Evolutionary conservation across 2,888 invertebrate genomes (phyloP), one percentile per base, ranked within the genome.

Genomic region (Drosophila algonquin): DNA sequence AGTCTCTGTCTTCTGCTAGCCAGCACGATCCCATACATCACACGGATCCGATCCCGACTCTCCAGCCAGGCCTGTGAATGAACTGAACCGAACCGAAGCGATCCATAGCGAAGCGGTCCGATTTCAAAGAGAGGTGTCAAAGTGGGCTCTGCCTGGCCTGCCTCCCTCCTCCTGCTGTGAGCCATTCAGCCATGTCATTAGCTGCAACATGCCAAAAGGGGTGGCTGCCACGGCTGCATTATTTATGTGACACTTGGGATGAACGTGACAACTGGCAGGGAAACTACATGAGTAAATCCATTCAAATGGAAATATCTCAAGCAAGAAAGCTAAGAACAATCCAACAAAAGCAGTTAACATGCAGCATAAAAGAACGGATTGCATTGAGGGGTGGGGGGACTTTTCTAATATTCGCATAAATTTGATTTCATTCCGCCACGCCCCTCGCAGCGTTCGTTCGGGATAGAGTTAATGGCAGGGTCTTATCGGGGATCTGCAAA

Each of bases 201-300:
- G 64, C 32, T 48, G 40, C 40, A 40, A n/a, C 40, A 40, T 40
- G 40, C 51, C 44, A 56, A 65, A 63, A 80, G 67, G 71, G 75
- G 67, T 63, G 69, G 72, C 48, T 61, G 35, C 7, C 47, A 16
- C 40, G 44, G 65, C 60, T 67, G 46, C 40, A 35, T 77, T 75
- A 73, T 76, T 82, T 82, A 80, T 86, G 73, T 74, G 87, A 73
- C 86, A 79, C 72, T 80, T 70, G 55, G 63, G 68, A 53, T 8
- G 30, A 30, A 46, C 59, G 65, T 72, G 70, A 73, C 73, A 76
- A 56, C 61, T 69, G 32, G 32, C 27, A 12, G 64, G 63, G 54
- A 56, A 32, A 51, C 50, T n/a, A 62, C 62, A 51, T 8, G 2
- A 8, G 50, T 50, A 61, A 76, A 63, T 16, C 57, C 87, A 86